Conservation (phyloP, 2,113 vertebrate genomes). For the Lepus americanus region DNA sequence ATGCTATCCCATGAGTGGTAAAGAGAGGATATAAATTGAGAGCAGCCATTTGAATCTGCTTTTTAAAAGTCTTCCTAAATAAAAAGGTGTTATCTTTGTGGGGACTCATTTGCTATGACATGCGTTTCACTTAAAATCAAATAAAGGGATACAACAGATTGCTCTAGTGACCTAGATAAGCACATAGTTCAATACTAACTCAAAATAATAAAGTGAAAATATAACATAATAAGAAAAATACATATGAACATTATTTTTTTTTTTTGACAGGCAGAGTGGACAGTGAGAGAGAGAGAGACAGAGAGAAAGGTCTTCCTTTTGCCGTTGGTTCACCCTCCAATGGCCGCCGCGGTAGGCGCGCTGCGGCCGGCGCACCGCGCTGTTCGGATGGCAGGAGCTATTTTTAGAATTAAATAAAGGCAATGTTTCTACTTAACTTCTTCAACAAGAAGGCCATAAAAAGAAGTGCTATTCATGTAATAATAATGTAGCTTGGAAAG, state of each 20-base stretch:
- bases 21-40: conserved; percentile 38
- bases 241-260: background rate
- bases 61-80: background rate
- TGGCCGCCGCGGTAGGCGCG: too few relatives aligned
- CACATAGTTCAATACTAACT: background rate
- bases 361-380: too few relatives aligned
- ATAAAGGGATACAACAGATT: background rate
- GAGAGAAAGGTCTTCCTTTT: too few relatives aligned
- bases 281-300: too few relatives aligned
- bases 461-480: background rate
- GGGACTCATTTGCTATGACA: background rate
- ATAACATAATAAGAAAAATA: background rate
- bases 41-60: conserved; percentile 34
- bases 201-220: conserved; percentile 48
- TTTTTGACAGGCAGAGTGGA: too few relatives aligned
- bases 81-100: conserved; percentile 10
- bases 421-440: conserved; percentile 31
- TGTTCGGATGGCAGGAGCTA: too few relatives aligned
- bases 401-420: background rate
- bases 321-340: too few relatives aligned
- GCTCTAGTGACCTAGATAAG: background rate
- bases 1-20: background rate
- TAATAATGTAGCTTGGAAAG: background rate
- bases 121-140: conserved; percentile 32
- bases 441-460: background rate